Evolutionary conservation across 2,113 vertebrate genomes (phyloP).

Genomic region (Heliornis fulica): DNA sequence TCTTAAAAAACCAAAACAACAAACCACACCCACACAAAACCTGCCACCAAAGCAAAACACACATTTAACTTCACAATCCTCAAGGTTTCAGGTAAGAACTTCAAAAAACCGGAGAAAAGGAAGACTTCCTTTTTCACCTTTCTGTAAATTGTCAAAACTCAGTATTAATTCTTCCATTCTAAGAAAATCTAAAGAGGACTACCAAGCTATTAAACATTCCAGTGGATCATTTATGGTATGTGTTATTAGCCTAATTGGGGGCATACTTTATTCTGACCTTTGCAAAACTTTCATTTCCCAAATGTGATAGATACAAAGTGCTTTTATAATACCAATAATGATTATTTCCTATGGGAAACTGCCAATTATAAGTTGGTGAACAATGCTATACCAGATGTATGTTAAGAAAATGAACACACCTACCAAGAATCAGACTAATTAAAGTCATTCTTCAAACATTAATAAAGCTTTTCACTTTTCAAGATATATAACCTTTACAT

Average conservation of each 20-base stretch:
- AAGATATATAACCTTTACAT: not conserved
- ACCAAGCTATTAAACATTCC: constrained; percentile 77
- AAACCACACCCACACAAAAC: fast-evolving
- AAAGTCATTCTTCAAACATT: constrained; percentile 37
- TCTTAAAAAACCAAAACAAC: not conserved
- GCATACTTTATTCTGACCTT: constrained; percentile 88
- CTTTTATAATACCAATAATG: constrained; percentile 76
- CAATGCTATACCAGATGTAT: constrained; percentile 57
- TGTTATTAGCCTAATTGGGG: constrained; percentile 93
- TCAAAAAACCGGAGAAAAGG: not conserved
- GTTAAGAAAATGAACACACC: constrained; percentile 49
- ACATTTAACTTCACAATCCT: not conserved
- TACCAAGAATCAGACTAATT: constrained; percentile 54
- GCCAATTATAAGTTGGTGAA: constrained; percentile 75
- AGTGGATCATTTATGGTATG: constrained; percentile 83
- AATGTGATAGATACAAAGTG: constrained; percentile 77
- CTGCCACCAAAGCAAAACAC: not conserved
- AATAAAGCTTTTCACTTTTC: not conserved
- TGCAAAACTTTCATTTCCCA: constrained; percentile 83
- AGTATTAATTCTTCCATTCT: constrained; percentile 15
- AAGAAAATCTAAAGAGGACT: constrained; percentile 56
- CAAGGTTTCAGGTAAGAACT: not conserved
- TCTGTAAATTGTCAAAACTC: not conserved
- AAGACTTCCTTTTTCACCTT: not conserved
- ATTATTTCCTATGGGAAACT: constrained; percentile 78